Evolutionary conservation across 2,888 invertebrate genomes (phyloP).

Genomic region (Rosalia funebris): DNA sequence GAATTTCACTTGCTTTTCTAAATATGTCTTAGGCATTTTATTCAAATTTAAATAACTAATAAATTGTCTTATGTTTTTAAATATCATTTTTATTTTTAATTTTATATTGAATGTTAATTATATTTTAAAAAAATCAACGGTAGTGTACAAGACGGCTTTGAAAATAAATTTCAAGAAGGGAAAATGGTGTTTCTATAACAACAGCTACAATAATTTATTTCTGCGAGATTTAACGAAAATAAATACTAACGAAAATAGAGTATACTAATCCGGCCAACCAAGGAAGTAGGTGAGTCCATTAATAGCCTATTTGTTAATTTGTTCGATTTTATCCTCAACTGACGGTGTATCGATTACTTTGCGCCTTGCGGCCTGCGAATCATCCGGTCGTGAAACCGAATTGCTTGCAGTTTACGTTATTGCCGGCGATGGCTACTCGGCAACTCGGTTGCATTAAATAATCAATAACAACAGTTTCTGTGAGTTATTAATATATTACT

Average conservation of each 20-base stretch:
- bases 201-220: slow-evolving; percentile 27
- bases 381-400: slow-evolving; percentile 27
- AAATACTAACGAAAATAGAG: neutral
- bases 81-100: too few species aligned
- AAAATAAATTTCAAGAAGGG: slow-evolving; percentile 15
- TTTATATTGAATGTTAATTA: too few species aligned
- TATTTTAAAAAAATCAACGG: too few species aligned
- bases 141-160: slow-evolving; percentile 9
- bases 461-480: slow-evolving; percentile 45
- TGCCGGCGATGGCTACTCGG: slow-evolving; percentile 40
- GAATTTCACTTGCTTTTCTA: too few species aligned
- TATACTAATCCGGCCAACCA: too few species aligned
- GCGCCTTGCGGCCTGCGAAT: slow-evolving; percentile 38
- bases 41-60: too few species aligned
- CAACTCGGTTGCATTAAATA: slow-evolving; percentile 41
- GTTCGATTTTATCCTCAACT: slow-evolving; percentile 28
- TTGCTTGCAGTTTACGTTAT: slow-evolving; percentile 44
- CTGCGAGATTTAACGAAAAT: neutral
- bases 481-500: slow-evolving; percentile 46
- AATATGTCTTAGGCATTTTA: too few species aligned
- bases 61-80: too few species aligned
- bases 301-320: slow-evolving; percentile 6
- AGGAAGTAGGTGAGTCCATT: slow-evolving; percentile 11
- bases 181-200: slow-evolving; percentile 32
- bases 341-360: slow-evolving; percentile 38